Conservation (phyloP, 1,140 invertebrate species). For the Drosophila seguyi region DNA sequence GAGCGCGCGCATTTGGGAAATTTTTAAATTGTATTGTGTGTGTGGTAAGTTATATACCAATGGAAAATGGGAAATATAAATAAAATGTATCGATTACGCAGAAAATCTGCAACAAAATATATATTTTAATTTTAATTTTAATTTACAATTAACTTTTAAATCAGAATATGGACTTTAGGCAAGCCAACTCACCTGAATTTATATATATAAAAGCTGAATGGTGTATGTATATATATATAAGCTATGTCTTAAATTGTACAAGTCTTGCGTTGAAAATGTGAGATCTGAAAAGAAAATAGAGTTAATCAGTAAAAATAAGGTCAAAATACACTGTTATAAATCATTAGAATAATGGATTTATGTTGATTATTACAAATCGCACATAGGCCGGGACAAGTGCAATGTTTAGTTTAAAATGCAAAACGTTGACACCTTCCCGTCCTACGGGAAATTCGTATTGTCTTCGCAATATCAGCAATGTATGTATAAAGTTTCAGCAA, state of each 20-base stretch:
- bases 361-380: slow-evolving; percentile 63
- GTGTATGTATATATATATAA: no score
- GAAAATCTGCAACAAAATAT: not conserved
- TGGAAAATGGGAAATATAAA: not conserved
- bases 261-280: slow-evolving; percentile 3
- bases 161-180: not conserved
- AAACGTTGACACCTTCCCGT: slow-evolving; percentile 85
- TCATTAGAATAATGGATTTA: not conserved
- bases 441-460: slow-evolving; percentile 75
- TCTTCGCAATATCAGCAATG: slow-evolving; percentile 26
- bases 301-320: not conserved
- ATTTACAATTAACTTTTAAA: no score
- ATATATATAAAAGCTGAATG: no score
- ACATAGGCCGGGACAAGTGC: slow-evolving; percentile 85
- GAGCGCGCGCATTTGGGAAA: slow-evolving; percentile 17
- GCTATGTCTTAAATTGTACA: not conserved
- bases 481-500: slow-evolving; percentile 62
- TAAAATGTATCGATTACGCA: not conserved
- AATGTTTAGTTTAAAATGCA: slow-evolving; percentile 78
- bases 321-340: not conserved
- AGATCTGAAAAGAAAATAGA: slow-evolving; percentile 28
- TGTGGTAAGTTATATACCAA: not conserved
- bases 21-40: slow-evolving; percentile 8
- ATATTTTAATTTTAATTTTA: no score
- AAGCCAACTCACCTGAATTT: slow-evolving; percentile 22